Base-by-base conservation (phyloP, 2,888 invertebrate species). In the Caenorhabditis doughertyi region DNA sequence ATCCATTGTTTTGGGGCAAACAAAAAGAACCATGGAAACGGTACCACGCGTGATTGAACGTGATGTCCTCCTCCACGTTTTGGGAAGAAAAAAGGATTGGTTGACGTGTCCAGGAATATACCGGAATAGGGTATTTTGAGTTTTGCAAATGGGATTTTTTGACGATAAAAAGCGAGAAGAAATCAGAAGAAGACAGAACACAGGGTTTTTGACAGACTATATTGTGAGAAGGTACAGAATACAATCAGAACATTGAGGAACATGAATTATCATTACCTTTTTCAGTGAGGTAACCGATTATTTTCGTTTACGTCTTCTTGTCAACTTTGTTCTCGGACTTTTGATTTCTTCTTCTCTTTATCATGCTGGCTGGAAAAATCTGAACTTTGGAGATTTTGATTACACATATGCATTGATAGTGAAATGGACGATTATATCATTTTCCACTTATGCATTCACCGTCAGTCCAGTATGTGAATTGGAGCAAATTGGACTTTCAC, bases 371-470 rank as follows among this genome's bases (percentile, higher is more conserved):
- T 90, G 90, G 89, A 83, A 88, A 18, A 82, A 87, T n/a, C 79
- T 90, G 44, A 90, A 90, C 60, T 90, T 90, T 47, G 89, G 86
- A 39, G 87, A 88, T 25, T 90, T 89, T 51, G 80, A 89, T 55
- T 60, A 74, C 5, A 42, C 74, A 9, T 84, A 73, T 55, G 77
- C 80, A 4, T 25, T 82, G 18, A 49, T 87, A 8, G 76, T 89
- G 35, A 83, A 88, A 76, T 86, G 86, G 85, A 49, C 83, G 4
- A 83, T 90, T 47, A 84, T 90, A 27, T 23, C 65, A 1, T 76
- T 81, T n/a, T 84, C 85, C n/a, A 82, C 87, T 2, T 73, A 82
- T 55, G 85, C 89, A 5, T 90, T 89, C 62, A 82, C 89, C 4
- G 56, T 82, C 44, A 89, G 84, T 79, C 84, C 90, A 51, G 89